Percentiles rank a stretch among this genome's conserved stretches.
Evolutionary conservation across 1,140 invertebrate species (phyloP).

Genomic region (Drosophila chauvacae): DNA sequence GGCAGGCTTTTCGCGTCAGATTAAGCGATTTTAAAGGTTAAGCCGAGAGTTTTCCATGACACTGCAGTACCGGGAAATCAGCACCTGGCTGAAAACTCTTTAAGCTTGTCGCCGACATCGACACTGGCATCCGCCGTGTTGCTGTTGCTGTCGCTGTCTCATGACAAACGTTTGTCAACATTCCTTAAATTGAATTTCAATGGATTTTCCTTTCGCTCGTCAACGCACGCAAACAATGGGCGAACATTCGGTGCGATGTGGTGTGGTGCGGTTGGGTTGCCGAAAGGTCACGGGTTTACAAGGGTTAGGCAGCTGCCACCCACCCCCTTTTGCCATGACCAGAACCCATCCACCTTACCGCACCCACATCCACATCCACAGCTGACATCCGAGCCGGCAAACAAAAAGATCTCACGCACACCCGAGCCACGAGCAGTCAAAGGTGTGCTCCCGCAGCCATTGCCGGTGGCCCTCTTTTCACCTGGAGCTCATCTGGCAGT

Average conservation of each 20-base stretch:
- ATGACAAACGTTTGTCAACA: constrained; percentile 68
- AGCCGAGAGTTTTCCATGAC: constrained; percentile 37
- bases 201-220: constrained; percentile 64
- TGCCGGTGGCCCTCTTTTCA: constrained; percentile 1
- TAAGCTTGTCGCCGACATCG: constrained; percentile 41
- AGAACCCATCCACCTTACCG: not conserved
- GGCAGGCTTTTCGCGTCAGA: constrained; percentile 36
- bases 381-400: constrained; percentile 54
- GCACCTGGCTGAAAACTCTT: constrained; percentile 24
- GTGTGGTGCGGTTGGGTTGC: not conserved
- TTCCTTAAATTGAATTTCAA: constrained; percentile 67
- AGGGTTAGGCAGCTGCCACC: constrained; percentile 53
- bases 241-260: not conserved
- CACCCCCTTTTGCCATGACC: not conserved
- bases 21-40: constrained; percentile 32
- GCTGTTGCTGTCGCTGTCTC: constrained; percentile 25
- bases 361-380: constrained; percentile 4
- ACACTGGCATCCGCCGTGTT: constrained; percentile 11
- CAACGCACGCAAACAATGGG: constrained; percentile 51
- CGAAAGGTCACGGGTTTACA: constrained; percentile 60
- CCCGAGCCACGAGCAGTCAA: not conserved
- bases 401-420: constrained; percentile 57
- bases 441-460: not conserved
- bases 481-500: constrained; percentile 5
- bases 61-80: constrained; percentile 43